Evolutionary conservation across 2,797 vertebrate genomes (phyloP), one percentile per base, ranked within the genome.

Genomic region (Austrolebias charrua): DNA sequence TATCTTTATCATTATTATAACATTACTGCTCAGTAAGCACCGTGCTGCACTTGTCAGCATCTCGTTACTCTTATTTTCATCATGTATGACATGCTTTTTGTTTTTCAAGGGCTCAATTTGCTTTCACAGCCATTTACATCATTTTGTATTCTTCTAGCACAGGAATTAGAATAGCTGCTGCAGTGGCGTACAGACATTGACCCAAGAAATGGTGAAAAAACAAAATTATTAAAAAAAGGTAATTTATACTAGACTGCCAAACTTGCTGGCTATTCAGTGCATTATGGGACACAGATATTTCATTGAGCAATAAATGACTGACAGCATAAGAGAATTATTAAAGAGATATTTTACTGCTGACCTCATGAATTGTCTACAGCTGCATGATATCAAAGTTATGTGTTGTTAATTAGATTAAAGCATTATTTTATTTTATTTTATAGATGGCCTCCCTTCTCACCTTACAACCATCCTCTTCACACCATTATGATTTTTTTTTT

Each of bases 391-490:
- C 49, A 75, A 67, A 67, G 61, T 69, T 45, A 4, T 56, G 61
- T 73, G 84, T 69, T 60, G 43, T 60, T 80, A 73, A 78, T 76
- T 71, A 69, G 54, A 78, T 85, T 18, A 76, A 77, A 64, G 47
- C 12, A 6, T 68, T 81, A n/a, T n/a, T n/a, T n/a, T n/a, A n/a
- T n/a, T n/a, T n/a, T n/a, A n/a, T n/a, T n/a, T n/a, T n/a, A n/a
- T n/a, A n/a, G n/a, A n/a, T n/a, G n/a, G n/a, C n/a, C n/a, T n/a
- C n/a, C n/a, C n/a, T n/a, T n/a, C n/a, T n/a, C n/a, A n/a, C n/a
- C n/a, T n/a, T n/a, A n/a, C n/a, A n/a, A n/a, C n/a, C n/a, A n/a
- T n/a, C n/a, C n/a, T n/a, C n/a, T n/a, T n/a, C n/a, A n/a, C n/a
- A n/a, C n/a, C n/a, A n/a, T n/a, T n/a, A n/a, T n/a, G n/a, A n/a